Evolutionary conservation across 2,797 vertebrate genomes (phyloP), one percentile per base, ranked within the genome.

Genomic region (Characodon lateralis): DNA sequence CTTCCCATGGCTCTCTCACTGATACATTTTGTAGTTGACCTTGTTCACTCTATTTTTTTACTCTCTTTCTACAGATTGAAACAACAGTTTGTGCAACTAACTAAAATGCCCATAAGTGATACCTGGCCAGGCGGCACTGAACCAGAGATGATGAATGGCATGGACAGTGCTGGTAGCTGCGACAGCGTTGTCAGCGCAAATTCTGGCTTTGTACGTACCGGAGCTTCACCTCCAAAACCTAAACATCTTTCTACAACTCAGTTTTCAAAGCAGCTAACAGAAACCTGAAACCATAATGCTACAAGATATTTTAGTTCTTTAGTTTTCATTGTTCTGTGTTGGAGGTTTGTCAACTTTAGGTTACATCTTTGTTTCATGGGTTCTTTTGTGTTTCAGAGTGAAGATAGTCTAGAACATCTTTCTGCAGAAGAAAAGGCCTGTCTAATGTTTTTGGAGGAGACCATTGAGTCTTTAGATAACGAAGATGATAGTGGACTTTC

Each of bases 351-450:
- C 2, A 61, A 35, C 31, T 71, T 16, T 56, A 3, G 8, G 6
- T 74, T 58, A 1, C 22, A 3, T 43, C 39, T 68, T 66, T 46
- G 12, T 13, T 46, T 61, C 3, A 68, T 58, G 73, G 39, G 20
- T 48, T 46, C n/a, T 43, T 58, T 9, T 83, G 6, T 75, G 2
- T 88, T 84, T 6, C 94, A 99, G 98, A 97, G 95, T n/a, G 96
- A 97, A 86, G 94, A 94, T 73, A 97, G 95, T 84, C 94, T 97
- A 50, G 97, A 98, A 83, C 92, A 97, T 85, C 91, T 99, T 66
- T 98, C 98, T 0, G 95, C 96, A 26, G 98, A 98, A 72, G 98
- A 99, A 88, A 97, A 96, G 51, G 98, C 97, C 78, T 98, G 97
- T 43, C 89, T 99, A 86, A 96, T 97, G 91, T 99, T 98, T 93